Percentiles rank a stretch among this genome's conserved stretches.
Evolutionary conservation across 2,797 vertebrate genomes (phyloP).

Genomic region (Forpus xanthops): DNA sequence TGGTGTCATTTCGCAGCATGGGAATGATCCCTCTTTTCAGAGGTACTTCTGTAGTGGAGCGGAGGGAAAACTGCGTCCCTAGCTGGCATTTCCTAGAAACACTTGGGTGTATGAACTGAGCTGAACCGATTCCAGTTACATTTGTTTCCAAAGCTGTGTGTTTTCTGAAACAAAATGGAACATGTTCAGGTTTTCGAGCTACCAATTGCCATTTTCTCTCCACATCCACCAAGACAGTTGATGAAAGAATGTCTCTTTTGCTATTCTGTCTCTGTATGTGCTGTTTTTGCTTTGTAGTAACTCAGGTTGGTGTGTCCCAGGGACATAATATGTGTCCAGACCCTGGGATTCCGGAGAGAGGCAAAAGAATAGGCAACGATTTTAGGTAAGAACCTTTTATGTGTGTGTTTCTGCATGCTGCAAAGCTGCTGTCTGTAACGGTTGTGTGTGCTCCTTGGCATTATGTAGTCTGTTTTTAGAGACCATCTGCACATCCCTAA

Average conservation of each 20-base stretch:
- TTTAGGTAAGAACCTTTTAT: conserved; percentile 86
- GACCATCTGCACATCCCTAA: not conserved
- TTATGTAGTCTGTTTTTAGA: not conserved
- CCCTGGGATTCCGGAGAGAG: conserved; percentile 95
- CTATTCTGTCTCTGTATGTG: conserved; percentile 77
- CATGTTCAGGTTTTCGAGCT: not conserved
- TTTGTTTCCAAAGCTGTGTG: conserved; percentile 3
- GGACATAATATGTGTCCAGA: conserved; percentile 99
- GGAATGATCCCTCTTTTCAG: not conserved
- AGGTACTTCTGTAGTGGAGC: not conserved
- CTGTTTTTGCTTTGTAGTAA: conserved; percentile 88
- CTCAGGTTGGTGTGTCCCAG: conserved; percentile 98
- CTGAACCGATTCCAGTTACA: conserved; percentile 22
- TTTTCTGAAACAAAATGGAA: not conserved
- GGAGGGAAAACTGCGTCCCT: not conserved
- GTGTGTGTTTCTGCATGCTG: not conserved
- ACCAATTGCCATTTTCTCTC: conserved; percentile 59
- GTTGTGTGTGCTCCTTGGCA: not conserved
- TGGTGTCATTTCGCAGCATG: not conserved
- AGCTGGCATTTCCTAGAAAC: not conserved
- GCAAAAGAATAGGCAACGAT: conserved; percentile 97
- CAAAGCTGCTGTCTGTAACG: not conserved
- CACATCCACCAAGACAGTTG: conserved; percentile 51
- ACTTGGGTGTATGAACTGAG: not conserved
- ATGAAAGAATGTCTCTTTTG: conserved; percentile 48